Evolutionary conservation across 2,888 invertebrate genomes (phyloP), one percentile per base, ranked within the genome.

Genomic region (Drosophila neonasuta): DNA sequence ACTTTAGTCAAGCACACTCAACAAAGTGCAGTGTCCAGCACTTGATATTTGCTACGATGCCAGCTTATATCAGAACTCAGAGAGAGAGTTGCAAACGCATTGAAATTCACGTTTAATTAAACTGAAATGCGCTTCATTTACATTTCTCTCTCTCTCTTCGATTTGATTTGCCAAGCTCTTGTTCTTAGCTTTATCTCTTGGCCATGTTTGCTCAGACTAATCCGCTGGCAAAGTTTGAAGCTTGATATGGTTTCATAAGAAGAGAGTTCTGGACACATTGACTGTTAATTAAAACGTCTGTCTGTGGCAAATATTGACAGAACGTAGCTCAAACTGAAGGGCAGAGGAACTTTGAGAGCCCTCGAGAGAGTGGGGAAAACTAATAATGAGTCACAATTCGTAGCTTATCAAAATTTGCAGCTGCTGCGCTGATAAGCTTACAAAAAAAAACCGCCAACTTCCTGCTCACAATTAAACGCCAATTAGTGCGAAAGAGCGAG

Each of bases 251-350:
- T 62, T 67, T 61, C 65, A 61, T 76, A 82, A 68, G 80, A 15
- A 34, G 29, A 13, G 42, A 3, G 24, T 51, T n/a, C 36, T 11
- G 42, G 42, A 61, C 57, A 54, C 83, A 83, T 86, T 80, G 74
- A 83, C 73, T 84, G 55, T 84, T 78, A 80, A 84, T 84, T 80
- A 69, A 68, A 70, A 48, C 39, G 29, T 29, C 44, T 51, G 55
- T 51, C 45, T 51, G 50, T 24, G 68, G 11, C 62, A 74, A 77
- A 78, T 81, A 81, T 81, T 76, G 61, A 61, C 49, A 71, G 36
- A 15, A 11, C 2, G 20, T 20, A 4, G 20, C 1, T 20, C 20
- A 4, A 36, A 55, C 55, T 64, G 52, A 8, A 24, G 52, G n/a
- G 42, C 3, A 42, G 3, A 24, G 9, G 11, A 39, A 10, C 17